Percentiles rank a stretch among this genome's conserved stretches.
phyloP scores from a whole-genome alignment of 2,888 invertebrate genomes.

The Ophion ellenae region DNA sequence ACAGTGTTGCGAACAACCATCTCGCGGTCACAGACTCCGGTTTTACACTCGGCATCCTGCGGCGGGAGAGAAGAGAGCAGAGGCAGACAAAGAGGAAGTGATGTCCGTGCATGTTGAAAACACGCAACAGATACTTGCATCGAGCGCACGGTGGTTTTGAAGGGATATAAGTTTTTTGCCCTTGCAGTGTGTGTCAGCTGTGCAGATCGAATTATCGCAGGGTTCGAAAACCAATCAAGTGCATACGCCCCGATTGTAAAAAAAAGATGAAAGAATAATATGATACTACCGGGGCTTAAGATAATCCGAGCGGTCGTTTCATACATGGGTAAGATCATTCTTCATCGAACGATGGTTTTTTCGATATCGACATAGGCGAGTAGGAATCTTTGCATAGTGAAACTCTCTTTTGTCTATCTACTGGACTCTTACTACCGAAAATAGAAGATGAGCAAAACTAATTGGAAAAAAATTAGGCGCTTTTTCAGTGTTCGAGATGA shows the following conservation, averaged over 20 bases:
- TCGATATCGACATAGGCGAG: too few species aligned
- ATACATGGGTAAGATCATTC: too few species aligned
- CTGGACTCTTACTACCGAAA: too few species aligned
- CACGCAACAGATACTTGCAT: neutral
- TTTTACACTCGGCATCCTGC: slow-evolving; percentile 32
- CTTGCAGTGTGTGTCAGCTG: neutral
- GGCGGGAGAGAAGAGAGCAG: neutral
- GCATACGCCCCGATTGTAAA: neutral
- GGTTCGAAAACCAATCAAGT: neutral
- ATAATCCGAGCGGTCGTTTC: too few species aligned
- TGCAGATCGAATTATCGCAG: neutral
- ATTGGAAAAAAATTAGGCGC: too few species aligned
- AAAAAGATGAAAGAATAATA: neutral
- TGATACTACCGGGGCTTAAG: neutral
- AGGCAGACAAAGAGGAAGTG: neutral
- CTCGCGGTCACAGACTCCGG: slow-evolving; percentile 15
- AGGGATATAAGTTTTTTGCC: too few species aligned
- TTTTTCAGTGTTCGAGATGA: too few species aligned
- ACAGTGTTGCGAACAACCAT: slow-evolving; percentile 53
- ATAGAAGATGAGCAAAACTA: too few species aligned
- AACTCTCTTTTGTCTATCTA: too few species aligned
- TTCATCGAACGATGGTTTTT: too few species aligned
- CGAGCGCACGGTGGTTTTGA: neutral
- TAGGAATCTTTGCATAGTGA: too few species aligned
- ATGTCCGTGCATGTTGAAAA: slow-evolving; percentile 6